Percentiles rank a stretch among this genome's conserved stretches.
phyloP scores from a whole-genome alignment of 2,888 invertebrate genomes.

The Stegana nigrithorax region DNA sequence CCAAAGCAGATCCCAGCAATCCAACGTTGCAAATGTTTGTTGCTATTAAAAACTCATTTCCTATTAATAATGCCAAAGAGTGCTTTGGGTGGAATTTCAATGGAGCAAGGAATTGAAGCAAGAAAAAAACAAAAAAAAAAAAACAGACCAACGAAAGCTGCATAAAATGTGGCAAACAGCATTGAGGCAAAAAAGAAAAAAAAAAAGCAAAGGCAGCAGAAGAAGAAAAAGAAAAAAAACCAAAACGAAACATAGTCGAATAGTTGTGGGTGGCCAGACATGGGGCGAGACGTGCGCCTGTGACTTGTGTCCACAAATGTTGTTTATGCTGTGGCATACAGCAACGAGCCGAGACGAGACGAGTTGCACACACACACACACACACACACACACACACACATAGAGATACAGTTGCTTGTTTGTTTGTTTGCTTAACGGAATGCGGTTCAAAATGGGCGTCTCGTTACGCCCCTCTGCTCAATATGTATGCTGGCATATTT shows the following conservation, averaged over 20 bases:
- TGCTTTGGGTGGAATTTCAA: slow-evolving; percentile 10
- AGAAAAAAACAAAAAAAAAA: not conserved
- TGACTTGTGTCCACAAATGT: slow-evolving; percentile 2
- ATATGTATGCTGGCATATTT: not conserved
- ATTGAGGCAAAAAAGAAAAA: no score
- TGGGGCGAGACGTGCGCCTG: no score
- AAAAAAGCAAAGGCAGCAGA: no score
- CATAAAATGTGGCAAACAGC: no score
- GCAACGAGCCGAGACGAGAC: not conserved
- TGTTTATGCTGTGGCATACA: not conserved
- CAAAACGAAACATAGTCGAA: no score
- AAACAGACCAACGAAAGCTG: not conserved
- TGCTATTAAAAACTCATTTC: slow-evolving; percentile 32
- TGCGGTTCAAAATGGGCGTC: not conserved
- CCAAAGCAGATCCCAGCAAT: no score
- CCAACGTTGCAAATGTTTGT: slow-evolving; percentile 16
- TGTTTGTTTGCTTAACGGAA: slow-evolving; percentile 1
- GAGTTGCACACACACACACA: no score
- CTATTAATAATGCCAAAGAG: slow-evolving; percentile 24
- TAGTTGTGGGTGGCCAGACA: no score
- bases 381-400: no score
- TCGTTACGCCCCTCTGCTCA: not conserved
- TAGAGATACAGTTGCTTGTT: no score
- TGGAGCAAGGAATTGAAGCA: not conserved
- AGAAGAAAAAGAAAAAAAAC: no score